These are phyloP conservation scores for Opisthograptis luteolata DNA, from an alignment of 2,888 invertebrate genomes.

Conservation along the genomic window DNA sequence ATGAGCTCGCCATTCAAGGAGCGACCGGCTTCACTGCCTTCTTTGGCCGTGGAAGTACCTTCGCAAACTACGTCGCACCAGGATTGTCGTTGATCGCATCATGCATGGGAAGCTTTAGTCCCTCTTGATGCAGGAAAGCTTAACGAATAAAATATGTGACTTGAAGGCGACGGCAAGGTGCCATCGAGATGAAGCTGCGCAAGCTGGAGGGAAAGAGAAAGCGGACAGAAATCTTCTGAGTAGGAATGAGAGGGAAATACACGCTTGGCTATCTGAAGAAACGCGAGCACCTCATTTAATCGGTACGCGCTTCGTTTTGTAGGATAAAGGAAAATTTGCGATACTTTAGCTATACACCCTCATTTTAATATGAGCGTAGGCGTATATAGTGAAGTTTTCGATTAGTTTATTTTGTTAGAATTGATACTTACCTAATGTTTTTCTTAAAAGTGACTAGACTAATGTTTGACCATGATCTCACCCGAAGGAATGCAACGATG, in stretches of 20 bases:
- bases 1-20: constrained; percentile 59
- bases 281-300: constrained; percentile 84
- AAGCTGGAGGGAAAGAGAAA: constrained; percentile 62
- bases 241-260: constrained; percentile 53
- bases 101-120: constrained; percentile 71
- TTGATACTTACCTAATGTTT: no score
- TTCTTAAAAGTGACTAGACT: no score
- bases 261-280: constrained; percentile 80
- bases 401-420: not conserved
- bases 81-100: constrained; percentile 48
- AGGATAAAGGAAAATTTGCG: constrained; percentile 77
- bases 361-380: constrained; percentile 45
- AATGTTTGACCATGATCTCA: no score
- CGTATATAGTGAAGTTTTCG: constrained; percentile 13
- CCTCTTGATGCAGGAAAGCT: constrained; percentile 81
- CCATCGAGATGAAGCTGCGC: constrained; percentile 79
- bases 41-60: constrained; percentile 35
- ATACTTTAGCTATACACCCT: constrained; percentile 61
- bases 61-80: constrained; percentile 41
- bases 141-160: constrained; percentile 84
- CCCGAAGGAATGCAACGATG: no score
- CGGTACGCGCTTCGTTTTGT: constrained; percentile 81
- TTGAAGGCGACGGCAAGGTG: constrained; percentile 82
- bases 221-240: constrained; percentile 36
- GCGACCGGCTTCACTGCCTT: constrained; percentile 44